Base-by-base conservation (phyloP, 2,113 vertebrate species). In the Pollachius pollachius region DNA sequence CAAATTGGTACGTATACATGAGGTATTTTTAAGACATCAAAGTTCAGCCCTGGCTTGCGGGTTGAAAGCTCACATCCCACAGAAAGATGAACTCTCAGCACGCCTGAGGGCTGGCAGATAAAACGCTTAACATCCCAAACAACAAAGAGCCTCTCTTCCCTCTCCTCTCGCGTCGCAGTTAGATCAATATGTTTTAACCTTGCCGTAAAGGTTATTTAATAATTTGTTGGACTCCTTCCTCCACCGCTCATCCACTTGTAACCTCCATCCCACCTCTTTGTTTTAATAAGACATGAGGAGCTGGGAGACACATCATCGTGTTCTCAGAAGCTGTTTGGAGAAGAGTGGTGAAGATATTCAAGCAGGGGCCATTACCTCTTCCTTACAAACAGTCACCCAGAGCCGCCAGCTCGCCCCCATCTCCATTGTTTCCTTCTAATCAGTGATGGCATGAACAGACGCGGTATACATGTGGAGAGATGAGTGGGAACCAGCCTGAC, bases 181-280 rank as follows among this genome's bases (percentile, higher is more conserved):
- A 73, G 81, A 91, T 92, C 89, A 87, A 91, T 92, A 83, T 81
- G 77, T 80, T 89, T 85, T 90, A 89, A 91, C 87, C 88, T 91
- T 81, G 84, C 81, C 70, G 66, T 76, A 81, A 87, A 87, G 78
- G 52, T 77, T 83, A 73, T 88, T 79, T 82, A 70, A 86, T 85
- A 75, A 89, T 88, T 84, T 68, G 74, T 48, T 6, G 8, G 11
- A 13, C 41, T 1, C 11, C 41, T 48, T 70, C 78, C 78, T 78
- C 71, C 78, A 79, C 71, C 37, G 60, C 62, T 81, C 64, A 77
- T 78, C 78, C 73, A 77, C 67, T 63, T 73, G 71, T 87, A 23
- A 8, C 58, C 17, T 80, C 69, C 72, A 68, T 11, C 60, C 19
- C 62, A 64, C 52, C 34, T 74, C 41, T 48, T 9, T 9, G 41